Conservation (phyloP, 2,113 vertebrate species). For the Amphiprion percula region DNA sequence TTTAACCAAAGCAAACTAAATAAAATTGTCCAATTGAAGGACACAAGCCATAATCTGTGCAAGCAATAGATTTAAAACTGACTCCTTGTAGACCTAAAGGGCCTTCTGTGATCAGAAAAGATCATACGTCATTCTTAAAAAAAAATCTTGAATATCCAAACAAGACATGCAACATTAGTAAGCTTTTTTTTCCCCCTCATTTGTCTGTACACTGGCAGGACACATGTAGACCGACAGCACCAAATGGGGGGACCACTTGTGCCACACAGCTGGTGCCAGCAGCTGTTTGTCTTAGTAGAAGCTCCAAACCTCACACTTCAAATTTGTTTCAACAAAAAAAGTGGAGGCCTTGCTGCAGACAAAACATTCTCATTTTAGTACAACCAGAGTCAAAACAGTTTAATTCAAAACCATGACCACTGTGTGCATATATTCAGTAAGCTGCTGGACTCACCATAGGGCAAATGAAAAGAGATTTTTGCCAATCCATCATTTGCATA, state of each 20-base stretch:
- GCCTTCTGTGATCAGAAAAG: no score
- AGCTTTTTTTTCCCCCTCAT: neutral
- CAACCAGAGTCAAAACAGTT: neutral
- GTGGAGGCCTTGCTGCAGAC: conserved; percentile 1
- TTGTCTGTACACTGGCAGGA: conserved; percentile 19
- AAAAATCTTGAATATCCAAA: conserved; percentile 5
- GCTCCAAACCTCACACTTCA: conserved; percentile 23
- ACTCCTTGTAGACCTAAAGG: no score
- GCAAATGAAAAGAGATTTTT: conserved; percentile 8
- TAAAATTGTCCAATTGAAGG: conserved; percentile 3
- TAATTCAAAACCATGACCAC: neutral
- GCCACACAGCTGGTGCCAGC: conserved; percentile 69
- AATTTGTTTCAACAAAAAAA: conserved; percentile 26
- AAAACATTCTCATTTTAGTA: conserved; percentile 20
- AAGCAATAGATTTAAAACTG: neutral
- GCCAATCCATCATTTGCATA: conserved; percentile 34
- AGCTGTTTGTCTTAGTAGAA: conserved; percentile 55
- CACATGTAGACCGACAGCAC: conserved; percentile 6
- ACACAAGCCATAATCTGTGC: neutral
- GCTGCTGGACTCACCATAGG: neutral
- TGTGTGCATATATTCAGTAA: neutral
- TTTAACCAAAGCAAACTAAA: neutral
- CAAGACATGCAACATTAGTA: neutral
- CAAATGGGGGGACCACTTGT: conserved; percentile 57
- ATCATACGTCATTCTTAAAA: neutral